Percentiles rank a stretch among this genome's conserved stretches.
Evolutionary conservation across 2,113 vertebrate species (phyloP).

Genomic region (Scomber colias): DNA sequence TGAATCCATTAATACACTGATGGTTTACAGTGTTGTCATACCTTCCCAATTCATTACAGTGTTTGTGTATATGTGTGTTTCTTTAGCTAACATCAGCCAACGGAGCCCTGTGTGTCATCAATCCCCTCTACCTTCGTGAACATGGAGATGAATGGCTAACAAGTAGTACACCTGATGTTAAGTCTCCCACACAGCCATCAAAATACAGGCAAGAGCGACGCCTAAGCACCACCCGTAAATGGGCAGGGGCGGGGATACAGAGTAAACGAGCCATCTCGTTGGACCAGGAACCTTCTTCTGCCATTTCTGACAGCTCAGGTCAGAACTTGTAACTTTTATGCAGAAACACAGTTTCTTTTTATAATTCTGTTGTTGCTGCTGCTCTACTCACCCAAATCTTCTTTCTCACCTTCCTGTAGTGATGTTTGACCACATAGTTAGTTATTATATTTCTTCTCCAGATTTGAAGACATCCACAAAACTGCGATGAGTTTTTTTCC

Average conservation of each 20-base stretch:
- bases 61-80: constrained; percentile 2
- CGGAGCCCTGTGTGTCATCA: constrained; percentile 87
- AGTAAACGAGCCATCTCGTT: constrained; percentile 72
- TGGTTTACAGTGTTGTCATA: not conserved
- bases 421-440: no score
- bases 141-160: constrained; percentile 83
- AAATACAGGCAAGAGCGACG: constrained; percentile 52
- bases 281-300: constrained; percentile 59
- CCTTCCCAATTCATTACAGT: not conserved
- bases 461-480: no score
- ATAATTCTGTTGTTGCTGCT: not conserved
- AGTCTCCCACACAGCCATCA: not conserved
- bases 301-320: constrained; percentile 58
- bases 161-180: not conserved
- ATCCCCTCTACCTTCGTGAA: constrained; percentile 88
- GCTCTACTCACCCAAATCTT: no score
- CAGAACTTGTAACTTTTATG: not conserved
- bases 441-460: no score
- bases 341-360: not conserved
- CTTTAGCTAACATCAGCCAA: constrained; percentile 75
- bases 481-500: no score
- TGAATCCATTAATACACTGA: not conserved
- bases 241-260: constrained; percentile 71
- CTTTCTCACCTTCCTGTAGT: no score
- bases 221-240: constrained; percentile 74